Base-by-base conservation (phyloP, 2,797 vertebrate species). In the Gymnodraco acuticeps region DNA sequence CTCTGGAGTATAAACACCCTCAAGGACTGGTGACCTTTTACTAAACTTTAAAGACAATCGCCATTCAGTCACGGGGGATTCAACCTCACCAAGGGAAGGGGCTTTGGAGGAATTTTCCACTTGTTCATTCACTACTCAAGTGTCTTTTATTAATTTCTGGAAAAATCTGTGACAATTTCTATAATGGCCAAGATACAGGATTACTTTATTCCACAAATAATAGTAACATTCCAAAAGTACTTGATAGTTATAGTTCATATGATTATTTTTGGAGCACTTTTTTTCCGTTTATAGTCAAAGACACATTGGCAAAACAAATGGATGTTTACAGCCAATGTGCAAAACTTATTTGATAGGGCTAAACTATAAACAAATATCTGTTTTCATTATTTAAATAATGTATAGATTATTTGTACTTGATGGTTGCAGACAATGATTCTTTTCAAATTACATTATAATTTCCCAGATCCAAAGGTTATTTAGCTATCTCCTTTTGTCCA, bases 1-100 rank as follows among this genome's bases (percentile, higher is more conserved):
- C 65, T 65, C 70, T 54, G 46, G 54, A 84, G 70, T 5, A 73
- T 71, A 81, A 89, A 88, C 38, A 47, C 73, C 81, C 83, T 87
- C 55, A 62, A 80, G 75, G 78, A 78, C 67, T 31, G 10, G 54
- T 77, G 70, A 75, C 82, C 86, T 87, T 80, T 85, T 45, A 14
- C 73, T 78, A 52, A 58, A 77, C 71, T 70, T 74, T 54, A 33
- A 59, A 85, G 79, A 93, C 92, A 93, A 92, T 91, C 65, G 74
- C 61, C 74, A 81, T 89, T 92, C 71, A 87, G 59, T 31, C 23
- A 10, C 8, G 64, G 46, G 62, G 19, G 47, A 19, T 81, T 73
- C 55, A 7, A 17, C 41, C 51, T 52, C 64, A 42, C n/a, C 47
- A 54, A 13, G 63, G 77, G 71, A 71, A 69, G 73, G 8, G 19